phyloP scores from a whole-genome alignment of 1,140 invertebrate species.

The Neodiprion lecontei region DNA sequence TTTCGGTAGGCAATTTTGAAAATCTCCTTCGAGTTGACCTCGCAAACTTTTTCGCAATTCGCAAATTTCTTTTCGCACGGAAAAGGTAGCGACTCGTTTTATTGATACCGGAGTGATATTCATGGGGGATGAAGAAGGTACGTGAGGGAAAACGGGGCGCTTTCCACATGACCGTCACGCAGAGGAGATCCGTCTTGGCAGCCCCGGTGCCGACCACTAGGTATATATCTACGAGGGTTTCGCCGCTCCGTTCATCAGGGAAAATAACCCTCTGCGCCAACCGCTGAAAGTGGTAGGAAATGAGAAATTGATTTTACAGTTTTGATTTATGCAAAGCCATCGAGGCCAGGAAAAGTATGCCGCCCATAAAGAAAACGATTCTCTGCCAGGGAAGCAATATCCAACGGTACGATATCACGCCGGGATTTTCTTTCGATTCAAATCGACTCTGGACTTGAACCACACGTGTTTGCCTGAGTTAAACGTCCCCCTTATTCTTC shows the following conservation, averaged over 20 bases:
- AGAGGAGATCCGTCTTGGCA: constrained; percentile 38
- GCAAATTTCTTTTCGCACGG: too few species aligned
- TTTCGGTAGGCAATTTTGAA: too few species aligned
- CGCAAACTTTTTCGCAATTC: too few species aligned
- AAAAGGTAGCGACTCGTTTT: too few species aligned
- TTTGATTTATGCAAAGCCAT: constrained; percentile 37
- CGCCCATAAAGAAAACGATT: constrained; percentile 21
- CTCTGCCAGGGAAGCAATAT: not conserved
- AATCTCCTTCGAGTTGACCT: too few species aligned
- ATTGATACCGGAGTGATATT: too few species aligned
- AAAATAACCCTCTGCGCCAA: constrained; percentile 30
- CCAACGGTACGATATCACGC: not conserved
- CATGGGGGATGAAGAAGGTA: constrained; percentile 11
- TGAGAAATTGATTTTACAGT: constrained; percentile 37
- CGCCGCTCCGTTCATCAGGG: constrained; percentile 37
- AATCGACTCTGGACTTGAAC: not conserved
- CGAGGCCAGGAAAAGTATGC: constrained; percentile 19
- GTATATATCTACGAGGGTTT: too few species aligned
- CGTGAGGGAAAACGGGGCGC: constrained; percentile 14
- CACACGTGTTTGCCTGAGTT: too few species aligned
- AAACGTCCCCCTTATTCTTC: too few species aligned
- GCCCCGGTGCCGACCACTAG: constrained; percentile 19
- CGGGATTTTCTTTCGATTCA: not conserved
- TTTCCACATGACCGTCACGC: constrained; percentile 32
- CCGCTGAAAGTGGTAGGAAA: constrained; percentile 24